A percentile compares a stretch with the other conserved stretches of the same genome.
These are phyloP conservation scores for Drosophila siamana DNA, from an alignment of 2,888 invertebrate species.

Conservation along the genomic window DNA sequence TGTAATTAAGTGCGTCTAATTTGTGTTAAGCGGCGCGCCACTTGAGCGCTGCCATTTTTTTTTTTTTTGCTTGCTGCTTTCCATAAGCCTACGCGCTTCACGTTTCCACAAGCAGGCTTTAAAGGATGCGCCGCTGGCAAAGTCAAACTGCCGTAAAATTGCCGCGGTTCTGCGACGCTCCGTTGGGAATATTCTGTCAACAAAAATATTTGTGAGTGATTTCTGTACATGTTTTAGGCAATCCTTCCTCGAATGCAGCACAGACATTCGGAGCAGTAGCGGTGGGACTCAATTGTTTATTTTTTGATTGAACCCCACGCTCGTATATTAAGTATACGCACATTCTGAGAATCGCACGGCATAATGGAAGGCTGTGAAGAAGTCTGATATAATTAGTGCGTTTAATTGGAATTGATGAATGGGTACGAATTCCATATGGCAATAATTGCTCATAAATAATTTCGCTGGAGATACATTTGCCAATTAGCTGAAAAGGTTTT, in stretches of 20 bases:
- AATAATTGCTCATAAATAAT: too few relatives aligned
- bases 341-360: conserved; percentile 1
- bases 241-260: conserved; percentile 6
- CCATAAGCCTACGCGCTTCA: conserved; percentile 47
- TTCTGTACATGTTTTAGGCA: conserved; percentile 36
- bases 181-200: conserved; percentile 52
- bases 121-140: conserved; percentile 57
- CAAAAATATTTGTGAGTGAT: conserved; percentile 66
- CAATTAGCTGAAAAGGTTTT: too few relatives aligned
- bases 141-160: conserved; percentile 72
- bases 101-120: conserved; percentile 42
- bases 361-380: neutral
- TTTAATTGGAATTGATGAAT: neutral
- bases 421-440: neutral
- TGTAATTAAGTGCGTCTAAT: conserved; percentile 81
- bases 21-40: conserved; percentile 77
- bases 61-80: conserved; percentile 27
- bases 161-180: conserved; percentile 42
- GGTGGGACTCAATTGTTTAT: conserved; percentile 27
- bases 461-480: too few relatives aligned
- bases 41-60: conserved; percentile 62
- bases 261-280: neutral
- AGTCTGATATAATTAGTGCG: neutral
- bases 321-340: conserved; percentile 10
- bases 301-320: conserved; percentile 16